Evolutionary conservation across 2,797 vertebrate genomes (phyloP).

Genomic region (Alfaro cultratus): DNA sequence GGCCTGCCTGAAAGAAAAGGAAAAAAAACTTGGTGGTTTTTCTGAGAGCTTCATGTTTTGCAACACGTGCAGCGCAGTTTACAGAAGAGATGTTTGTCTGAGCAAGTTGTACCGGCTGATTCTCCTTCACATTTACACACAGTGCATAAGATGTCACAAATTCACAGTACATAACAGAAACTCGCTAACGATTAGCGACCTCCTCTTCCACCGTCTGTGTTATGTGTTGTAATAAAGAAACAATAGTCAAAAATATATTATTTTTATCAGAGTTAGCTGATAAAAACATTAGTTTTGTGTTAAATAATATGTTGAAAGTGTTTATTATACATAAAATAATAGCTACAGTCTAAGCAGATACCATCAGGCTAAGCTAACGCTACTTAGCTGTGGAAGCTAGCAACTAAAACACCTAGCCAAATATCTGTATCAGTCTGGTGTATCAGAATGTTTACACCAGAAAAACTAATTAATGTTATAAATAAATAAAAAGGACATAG

Average conservation of each 20-base stretch:
- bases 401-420: background rate
- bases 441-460: background rate
- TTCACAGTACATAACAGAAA: background rate
- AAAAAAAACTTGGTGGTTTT: conserved; percentile 17
- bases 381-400: background rate
- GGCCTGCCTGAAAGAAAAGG: background rate
- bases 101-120: background rate
- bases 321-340: background rate
- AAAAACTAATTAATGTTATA: background rate
- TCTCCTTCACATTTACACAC: conserved; percentile 1
- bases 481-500: background rate
- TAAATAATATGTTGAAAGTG: background rate
- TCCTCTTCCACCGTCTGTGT: background rate
- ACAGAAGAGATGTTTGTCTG: background rate
- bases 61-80: background rate
- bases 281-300: background rate
- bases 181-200: background rate
- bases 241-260: background rate
- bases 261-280: background rate
- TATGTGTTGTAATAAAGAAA: background rate
- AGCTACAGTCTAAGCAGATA: background rate
- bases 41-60: conserved; percentile 25
- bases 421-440: background rate
- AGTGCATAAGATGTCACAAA: background rate
- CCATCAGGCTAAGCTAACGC: background rate